phyloP scores from a whole-genome alignment of 2,113 vertebrate species.

The Climacteris rufus region DNA sequence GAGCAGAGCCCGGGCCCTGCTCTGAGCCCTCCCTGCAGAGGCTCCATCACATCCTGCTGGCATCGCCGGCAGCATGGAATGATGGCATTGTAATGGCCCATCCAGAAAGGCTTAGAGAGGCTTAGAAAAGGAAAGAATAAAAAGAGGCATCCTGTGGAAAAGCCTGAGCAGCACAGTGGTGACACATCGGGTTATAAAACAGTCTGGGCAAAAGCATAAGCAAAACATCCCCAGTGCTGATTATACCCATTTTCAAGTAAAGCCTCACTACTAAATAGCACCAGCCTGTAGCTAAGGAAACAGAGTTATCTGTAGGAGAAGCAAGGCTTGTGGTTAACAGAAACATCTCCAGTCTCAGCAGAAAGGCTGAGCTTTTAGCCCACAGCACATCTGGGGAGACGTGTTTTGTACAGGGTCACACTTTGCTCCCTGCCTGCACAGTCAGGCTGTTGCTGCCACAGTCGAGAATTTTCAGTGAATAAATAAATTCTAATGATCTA shows the following conservation, averaged over 20 bases:
- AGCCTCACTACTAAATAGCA: not conserved
- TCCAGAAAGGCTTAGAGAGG: slow-evolving; percentile 4
- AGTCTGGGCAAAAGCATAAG: not conserved
- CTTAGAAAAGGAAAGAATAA: not conserved
- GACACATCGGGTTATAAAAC: not conserved
- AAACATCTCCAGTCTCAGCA: not conserved
- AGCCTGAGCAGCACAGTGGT: not conserved
- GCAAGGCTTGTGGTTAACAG: not conserved
- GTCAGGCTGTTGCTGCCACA: not conserved
- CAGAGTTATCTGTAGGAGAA: not conserved
- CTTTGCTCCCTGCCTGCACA: not conserved
- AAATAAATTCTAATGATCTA: not conserved
- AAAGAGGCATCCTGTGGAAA: not conserved
- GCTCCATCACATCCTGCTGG: accelerated
- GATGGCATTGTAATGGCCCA: not conserved
- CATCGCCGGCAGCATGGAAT: not conserved
- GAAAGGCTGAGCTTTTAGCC: not conserved
- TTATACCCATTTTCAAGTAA: not conserved
- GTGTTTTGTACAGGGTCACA: not conserved
- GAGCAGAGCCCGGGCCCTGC: not conserved
- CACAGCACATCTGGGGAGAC: not conserved
- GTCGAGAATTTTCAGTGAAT: not conserved
- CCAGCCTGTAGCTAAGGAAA: not conserved
- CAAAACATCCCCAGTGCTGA: not conserved
- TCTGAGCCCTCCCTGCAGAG: not conserved